A percentile compares a stretch with the other conserved stretches of the same genome.
Evolutionary conservation across 2,888 invertebrate species (phyloP).

Genomic region (Carabus problematicus): DNA sequence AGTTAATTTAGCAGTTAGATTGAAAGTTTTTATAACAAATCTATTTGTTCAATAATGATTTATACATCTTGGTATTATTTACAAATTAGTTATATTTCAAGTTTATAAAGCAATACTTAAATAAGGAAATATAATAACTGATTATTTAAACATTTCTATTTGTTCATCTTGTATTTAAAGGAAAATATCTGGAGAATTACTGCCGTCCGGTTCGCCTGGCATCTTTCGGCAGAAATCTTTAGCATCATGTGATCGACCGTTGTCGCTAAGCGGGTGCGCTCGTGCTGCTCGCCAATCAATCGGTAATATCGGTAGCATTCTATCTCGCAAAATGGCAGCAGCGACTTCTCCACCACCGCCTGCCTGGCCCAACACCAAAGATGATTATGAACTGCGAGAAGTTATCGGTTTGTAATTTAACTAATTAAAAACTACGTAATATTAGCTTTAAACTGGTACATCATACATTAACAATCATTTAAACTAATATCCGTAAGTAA

Average conservation of each 20-base stretch:
- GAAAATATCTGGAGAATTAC: constrained; percentile 68
- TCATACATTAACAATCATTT: constrained; percentile 39
- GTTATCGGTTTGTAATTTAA: constrained; percentile 79
- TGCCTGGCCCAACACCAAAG: constrained; percentile 88
- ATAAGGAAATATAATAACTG: no score
- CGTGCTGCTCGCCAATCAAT: constrained; percentile 58
- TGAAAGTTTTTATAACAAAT: background rate
- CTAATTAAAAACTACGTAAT: constrained; percentile 35
- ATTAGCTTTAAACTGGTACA: constrained; percentile 41
- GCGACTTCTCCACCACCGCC: constrained; percentile 61
- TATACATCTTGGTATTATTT: background rate
- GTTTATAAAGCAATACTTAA: no score
- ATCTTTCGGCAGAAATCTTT: constrained; percentile 67
- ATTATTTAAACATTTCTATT: no score
- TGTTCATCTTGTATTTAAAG: constrained; percentile 55
- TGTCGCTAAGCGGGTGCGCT: constrained; percentile 57
- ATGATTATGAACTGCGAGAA: constrained; percentile 91
- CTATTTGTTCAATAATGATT: no score
- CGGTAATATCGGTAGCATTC: constrained; percentile 63
- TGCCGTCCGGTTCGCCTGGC: constrained; percentile 68
- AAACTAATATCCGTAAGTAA: constrained; percentile 35
- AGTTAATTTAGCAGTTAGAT: constrained; percentile 16
- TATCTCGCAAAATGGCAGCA: constrained; percentile 69
- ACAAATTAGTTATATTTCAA: background rate
- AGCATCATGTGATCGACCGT: constrained; percentile 59